phyloP scores from a whole-genome alignment of 2,113 vertebrate genomes.

The Stercorarius parasiticus region DNA sequence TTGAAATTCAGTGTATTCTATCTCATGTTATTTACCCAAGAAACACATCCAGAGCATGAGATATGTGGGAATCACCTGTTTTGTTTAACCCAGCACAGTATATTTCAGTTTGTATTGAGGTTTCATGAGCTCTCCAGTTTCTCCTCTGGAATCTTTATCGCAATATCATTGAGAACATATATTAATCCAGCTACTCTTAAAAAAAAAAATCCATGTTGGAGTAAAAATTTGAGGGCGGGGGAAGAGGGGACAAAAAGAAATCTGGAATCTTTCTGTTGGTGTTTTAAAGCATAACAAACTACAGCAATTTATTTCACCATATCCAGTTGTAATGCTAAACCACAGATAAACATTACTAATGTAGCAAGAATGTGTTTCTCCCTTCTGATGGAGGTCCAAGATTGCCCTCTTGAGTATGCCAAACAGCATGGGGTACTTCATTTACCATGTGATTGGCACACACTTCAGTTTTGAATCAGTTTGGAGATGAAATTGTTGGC shows the following conservation, averaged over 20 bases:
- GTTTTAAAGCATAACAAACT: constrained; percentile 34
- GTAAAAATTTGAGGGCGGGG: neutral
- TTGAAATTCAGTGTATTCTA: neutral
- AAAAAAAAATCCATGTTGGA: neutral
- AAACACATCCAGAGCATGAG: neutral
- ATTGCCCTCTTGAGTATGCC: constrained; percentile 62
- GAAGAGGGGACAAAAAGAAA: neutral
- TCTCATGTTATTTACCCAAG: neutral
- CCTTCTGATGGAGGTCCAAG: constrained; percentile 48
- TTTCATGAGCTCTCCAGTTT: neutral
- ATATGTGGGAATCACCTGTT: neutral
- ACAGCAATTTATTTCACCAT: constrained; percentile 26
- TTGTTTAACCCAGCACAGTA: neutral
- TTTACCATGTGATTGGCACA: constrained; percentile 55
- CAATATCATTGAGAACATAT: neutral
- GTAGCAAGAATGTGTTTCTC: constrained; percentile 55
- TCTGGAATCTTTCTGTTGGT: neutral
- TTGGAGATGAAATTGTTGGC: constrained; percentile 60
- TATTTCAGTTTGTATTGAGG: neutral
- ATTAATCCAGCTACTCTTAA: neutral
- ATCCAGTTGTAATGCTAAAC: constrained; percentile 63
- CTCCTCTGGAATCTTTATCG: neutral
- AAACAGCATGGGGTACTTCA: constrained; percentile 64
- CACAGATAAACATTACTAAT: constrained; percentile 64
- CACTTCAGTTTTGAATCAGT: constrained; percentile 26